Evolutionary conservation across 2,888 invertebrate genomes (phyloP), one percentile per base, ranked within the genome.

Genomic region (Eustalomyia histrio): DNA sequence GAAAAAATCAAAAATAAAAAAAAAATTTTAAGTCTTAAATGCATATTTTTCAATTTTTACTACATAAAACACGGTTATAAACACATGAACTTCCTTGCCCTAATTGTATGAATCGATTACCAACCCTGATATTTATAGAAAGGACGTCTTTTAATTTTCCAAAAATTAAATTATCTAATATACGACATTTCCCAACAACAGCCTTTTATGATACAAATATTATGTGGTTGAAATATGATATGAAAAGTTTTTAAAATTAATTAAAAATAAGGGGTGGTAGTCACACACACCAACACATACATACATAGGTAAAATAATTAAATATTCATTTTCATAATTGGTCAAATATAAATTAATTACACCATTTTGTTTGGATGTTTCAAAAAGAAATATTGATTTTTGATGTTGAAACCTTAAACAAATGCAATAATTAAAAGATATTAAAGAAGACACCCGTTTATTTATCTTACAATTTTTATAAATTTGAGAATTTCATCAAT

Each of bases 211-310:
- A 39, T 29, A 29, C 29, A 6, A 29, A 29, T 43, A 67, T 53
- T 67, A 71, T 80, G 71, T 61, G 61, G 71, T 57, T 67, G 76
- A 73, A 80, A 80, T 69, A 58, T 80, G 73, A 80, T 73, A 76
- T 55, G 35, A 35, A 73, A 76, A 73, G 43, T 73, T 76, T 55
- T 10, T 58, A 16, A 18, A 76, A 71, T 71, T 76, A 71, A 76
- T 76, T 76, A 53, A 76, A 65, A 60, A 10, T 50, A 52, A 63
- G 72, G 63, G 76, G 35, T 67, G 63, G 18, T 10, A 63, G 12
- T 61, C 8, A 12, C 9, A 12, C 9, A 53, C 35, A 53, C 35
- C 24, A 39, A 39, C 17, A 53, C 39, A 21, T 21, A 3, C 21
- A 21, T 4, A 21, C 21, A 53, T 35, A 21, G 7, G n/a, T n/a